Percentiles rank a stretch among this genome's conserved stretches.
Evolutionary conservation across 2,113 vertebrate genomes (phyloP).

Genomic region (Grus americana): DNA sequence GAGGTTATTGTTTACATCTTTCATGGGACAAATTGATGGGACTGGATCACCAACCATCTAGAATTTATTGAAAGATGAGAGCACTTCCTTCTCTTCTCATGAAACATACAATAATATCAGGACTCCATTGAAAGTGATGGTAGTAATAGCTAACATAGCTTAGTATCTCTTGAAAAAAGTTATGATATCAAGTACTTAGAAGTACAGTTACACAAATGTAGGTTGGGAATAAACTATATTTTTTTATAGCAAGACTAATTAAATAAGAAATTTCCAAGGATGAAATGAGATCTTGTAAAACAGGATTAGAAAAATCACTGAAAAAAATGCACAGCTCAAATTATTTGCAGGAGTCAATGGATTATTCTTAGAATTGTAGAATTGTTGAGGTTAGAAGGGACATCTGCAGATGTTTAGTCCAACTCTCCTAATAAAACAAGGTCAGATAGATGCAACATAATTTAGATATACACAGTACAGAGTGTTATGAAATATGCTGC

Average conservation of each 20-base stretch:
- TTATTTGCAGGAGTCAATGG: neutral
- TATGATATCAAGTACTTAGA: neutral
- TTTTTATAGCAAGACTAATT: neutral
- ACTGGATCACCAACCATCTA: neutral
- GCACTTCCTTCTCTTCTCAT: neutral
- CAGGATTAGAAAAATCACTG: neutral
- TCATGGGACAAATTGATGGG: neutral
- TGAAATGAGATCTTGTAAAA: neutral
- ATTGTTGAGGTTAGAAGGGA: neutral
- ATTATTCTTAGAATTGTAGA: neutral
- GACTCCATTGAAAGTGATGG: neutral
- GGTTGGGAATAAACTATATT: neutral
- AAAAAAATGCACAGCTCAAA: neutral
- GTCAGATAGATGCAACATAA: neutral
- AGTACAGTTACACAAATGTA: fast-evolving
- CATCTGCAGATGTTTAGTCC: neutral
- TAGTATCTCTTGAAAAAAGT: neutral
- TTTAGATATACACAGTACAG: neutral
- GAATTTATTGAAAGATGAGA: neutral
- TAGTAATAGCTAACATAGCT: neutral
- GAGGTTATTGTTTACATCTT: fast-evolving
- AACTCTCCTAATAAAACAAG: neutral
- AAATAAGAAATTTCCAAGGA: neutral
- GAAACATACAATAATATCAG: neutral
- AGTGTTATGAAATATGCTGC: neutral